Percentiles rank a stretch among this genome's conserved stretches.
phyloP scores from a whole-genome alignment of 2,797 vertebrate genomes.

The Diceros bicornis region DNA sequence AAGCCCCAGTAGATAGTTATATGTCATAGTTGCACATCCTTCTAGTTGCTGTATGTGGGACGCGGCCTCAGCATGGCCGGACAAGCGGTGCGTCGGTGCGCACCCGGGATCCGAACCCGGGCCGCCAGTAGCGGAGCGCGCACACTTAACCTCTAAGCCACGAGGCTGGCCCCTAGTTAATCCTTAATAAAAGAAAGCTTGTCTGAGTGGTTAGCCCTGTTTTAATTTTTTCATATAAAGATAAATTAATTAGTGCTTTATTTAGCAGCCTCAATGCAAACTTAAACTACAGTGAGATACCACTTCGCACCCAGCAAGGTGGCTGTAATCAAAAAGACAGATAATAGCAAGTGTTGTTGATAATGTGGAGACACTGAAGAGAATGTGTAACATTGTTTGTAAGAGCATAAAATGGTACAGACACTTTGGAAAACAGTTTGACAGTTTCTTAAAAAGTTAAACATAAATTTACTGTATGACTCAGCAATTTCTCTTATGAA shows the following conservation, averaged over 20 bases:
- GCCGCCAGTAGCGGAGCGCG: no score
- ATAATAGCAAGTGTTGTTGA: background rate
- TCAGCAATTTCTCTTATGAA: background rate
- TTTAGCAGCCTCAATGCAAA: background rate
- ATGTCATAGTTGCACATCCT: no score
- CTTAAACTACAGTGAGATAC: background rate
- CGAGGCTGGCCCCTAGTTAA: background rate
- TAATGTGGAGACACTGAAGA: background rate
- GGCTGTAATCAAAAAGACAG: background rate
- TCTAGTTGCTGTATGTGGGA: no score
- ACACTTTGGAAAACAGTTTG: background rate
- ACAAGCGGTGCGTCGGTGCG: no score
- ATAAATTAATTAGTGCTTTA: constrained; percentile 40
- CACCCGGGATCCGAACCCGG: no score
- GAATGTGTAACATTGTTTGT: background rate
- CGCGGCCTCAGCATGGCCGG: no score
- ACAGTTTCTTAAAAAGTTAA: background rate
- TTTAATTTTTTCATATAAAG: constrained; percentile 13
- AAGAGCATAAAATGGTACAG: background rate
- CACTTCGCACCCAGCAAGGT: background rate
- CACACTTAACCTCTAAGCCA: no score
- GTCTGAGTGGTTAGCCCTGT: background rate
- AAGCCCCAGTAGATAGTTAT: no score
- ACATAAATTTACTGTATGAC: background rate
- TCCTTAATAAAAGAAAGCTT: background rate